These are phyloP conservation scores for Drosophila macrothrix DNA, from an alignment of 2,888 invertebrate species.

Conservation along the genomic window DNA sequence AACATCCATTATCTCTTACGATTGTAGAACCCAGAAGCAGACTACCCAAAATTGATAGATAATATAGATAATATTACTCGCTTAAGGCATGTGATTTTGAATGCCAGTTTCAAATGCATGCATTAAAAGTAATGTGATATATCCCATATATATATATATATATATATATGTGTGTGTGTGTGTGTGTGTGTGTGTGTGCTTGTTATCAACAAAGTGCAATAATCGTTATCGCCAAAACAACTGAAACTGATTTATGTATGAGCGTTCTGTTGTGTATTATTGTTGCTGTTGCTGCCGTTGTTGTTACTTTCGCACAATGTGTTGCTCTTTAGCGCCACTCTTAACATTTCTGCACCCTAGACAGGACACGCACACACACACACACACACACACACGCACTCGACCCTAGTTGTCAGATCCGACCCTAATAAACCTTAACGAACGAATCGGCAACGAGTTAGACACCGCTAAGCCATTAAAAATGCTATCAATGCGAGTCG, in stretches of 20 bases:
- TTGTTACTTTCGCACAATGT: conserved; percentile 47
- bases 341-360: conserved; percentile 52
- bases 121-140: conserved; percentile 32
- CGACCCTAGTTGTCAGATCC: conserved; percentile 32
- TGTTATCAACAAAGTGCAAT: conserved; percentile 54
- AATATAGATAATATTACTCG: neutral
- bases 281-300: conserved; percentile 33
- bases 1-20: neutral
- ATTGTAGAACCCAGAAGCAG: neutral
- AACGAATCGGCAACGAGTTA: conserved; percentile 60
- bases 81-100: conserved; percentile 3
- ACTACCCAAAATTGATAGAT: neutral
- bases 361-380: conserved; percentile 11
- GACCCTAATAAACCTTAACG: conserved; percentile 65
- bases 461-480: conserved; percentile 75
- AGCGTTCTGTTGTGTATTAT: conserved; percentile 18
- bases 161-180: neutral
- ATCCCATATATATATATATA: neutral
- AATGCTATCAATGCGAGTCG: conserved; percentile 68
- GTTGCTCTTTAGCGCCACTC: conserved; percentile 66
- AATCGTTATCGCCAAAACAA: conserved; percentile 73
- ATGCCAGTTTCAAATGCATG: conserved; percentile 21
- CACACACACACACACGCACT: neutral
- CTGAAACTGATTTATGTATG: conserved; percentile 76
- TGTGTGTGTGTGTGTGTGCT: neutral